These are phyloP conservation scores for Amphilophus citrinellus DNA, from an alignment of 2,113 vertebrate species.

Conservation along the genomic window DNA sequence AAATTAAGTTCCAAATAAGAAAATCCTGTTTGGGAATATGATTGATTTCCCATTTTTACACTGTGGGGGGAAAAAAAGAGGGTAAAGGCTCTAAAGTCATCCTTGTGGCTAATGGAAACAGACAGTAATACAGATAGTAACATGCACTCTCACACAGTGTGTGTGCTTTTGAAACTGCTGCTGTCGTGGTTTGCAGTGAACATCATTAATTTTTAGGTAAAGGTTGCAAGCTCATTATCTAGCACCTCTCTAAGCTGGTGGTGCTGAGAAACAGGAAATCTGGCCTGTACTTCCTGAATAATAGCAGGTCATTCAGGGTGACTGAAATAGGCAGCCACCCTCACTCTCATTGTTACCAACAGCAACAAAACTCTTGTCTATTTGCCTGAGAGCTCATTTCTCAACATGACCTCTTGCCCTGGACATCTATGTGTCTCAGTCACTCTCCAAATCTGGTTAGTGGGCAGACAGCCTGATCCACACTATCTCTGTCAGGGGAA, in stretches of 20 bases:
- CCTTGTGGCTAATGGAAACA: neutral
- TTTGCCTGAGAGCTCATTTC: conserved; percentile 11
- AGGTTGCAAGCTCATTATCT: neutral
- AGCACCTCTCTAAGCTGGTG: neutral
- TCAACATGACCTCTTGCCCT: conserved; percentile 25
- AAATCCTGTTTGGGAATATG: neutral
- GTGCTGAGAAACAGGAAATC: conserved; percentile 25
- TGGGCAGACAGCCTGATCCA: conserved; percentile 35
- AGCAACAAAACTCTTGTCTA: conserved; percentile 16
- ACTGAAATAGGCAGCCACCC: neutral
- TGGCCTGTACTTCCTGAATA: conserved; percentile 32
- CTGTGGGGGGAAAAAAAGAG: neutral
- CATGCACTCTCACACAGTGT: neutral
- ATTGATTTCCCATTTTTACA: neutral
- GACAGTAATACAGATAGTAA: neutral
- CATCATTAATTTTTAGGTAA: neutral
- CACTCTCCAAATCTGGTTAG: conserved; percentile 51
- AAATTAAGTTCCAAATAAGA: conserved; percentile 20
- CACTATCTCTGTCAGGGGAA: conserved; percentile 39
- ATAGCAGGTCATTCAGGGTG: neutral
- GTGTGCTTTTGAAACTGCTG: neutral
- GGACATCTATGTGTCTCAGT: conserved; percentile 34
- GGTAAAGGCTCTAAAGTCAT: neutral
- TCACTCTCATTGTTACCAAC: neutral
- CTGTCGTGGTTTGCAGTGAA: neutral